These are phyloP conservation scores for Platyscapa corneri DNA, from an alignment of 1,140 invertebrate species.

Conservation along the genomic window DNA sequence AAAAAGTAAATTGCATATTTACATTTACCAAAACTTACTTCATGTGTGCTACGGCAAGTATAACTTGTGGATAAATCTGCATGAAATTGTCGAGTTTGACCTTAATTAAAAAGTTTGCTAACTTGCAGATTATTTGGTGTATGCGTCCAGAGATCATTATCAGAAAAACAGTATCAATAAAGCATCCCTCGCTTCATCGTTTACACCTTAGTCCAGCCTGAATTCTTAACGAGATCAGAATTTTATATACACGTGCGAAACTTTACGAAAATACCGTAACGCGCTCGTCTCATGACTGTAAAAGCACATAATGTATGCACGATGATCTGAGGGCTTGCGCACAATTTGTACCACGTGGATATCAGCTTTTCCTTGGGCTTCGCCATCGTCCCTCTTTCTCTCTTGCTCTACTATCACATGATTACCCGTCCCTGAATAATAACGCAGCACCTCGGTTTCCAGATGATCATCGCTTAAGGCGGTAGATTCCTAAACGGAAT, in stretches of 20 bases:
- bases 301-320: slow-evolving; percentile 32
- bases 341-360: not conserved
- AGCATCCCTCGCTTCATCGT: not conserved
- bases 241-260: slow-evolving; percentile 26
- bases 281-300: slow-evolving; percentile 18
- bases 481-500: not conserved
- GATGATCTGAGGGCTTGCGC: not conserved
- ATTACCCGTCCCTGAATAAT: slow-evolving; percentile 31
- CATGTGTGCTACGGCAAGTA: not conserved
- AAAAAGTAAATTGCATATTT: too few relatives aligned
- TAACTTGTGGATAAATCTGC: not conserved
- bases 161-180: not conserved
- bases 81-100: not conserved
- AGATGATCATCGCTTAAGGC: slow-evolving; percentile 1
- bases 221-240: slow-evolving; percentile 45
- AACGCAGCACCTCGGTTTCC: not conserved
- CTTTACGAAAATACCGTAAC: slow-evolving; percentile 28
- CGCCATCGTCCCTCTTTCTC: too few relatives aligned
- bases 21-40: not conserved
- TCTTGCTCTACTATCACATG: not conserved
- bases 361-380: not conserved
- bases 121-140: not conserved
- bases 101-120: slow-evolving; percentile 37
- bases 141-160: not conserved
- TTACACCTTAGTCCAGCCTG: not conserved